Evolutionary conservation across 2,888 invertebrate genomes (phyloP).

Genomic region (Lepidocyrtoides sp.): DNA sequence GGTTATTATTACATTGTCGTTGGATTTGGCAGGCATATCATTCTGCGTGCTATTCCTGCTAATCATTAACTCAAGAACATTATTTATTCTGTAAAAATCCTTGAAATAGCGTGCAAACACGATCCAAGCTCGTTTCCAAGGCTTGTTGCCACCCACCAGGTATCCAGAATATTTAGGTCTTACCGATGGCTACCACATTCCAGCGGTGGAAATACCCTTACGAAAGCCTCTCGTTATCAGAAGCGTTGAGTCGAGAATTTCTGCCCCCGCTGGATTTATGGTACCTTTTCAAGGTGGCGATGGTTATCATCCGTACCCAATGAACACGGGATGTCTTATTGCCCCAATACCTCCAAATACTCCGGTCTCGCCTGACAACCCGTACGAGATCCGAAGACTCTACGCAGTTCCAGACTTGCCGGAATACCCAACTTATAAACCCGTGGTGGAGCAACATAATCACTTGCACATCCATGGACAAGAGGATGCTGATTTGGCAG

Average conservation of each 20-base stretch:
- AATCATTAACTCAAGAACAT: too few relatives aligned
- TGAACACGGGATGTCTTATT: constrained; percentile 76
- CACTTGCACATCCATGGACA: constrained; percentile 69
- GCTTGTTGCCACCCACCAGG: constrained; percentile 36
- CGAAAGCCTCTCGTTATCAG: constrained; percentile 80
- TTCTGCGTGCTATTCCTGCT: too few relatives aligned
- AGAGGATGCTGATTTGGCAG: constrained; percentile 41
- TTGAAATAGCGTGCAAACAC: constrained; percentile 37
- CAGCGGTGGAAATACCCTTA: constrained; percentile 84
- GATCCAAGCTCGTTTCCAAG: constrained; percentile 25
- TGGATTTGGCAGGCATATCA: too few relatives aligned
- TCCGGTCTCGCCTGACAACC: constrained; percentile 69
- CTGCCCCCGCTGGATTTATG: constrained; percentile 83
- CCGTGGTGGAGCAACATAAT: constrained; percentile 67
- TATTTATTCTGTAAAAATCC: not conserved
- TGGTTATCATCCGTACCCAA: constrained; percentile 71
- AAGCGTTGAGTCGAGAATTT: constrained; percentile 70
- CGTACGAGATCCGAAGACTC: constrained; percentile 69
- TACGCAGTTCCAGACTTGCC: constrained; percentile 78
- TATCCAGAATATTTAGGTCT: constrained; percentile 73
- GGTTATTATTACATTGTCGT: too few relatives aligned
- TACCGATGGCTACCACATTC: constrained; percentile 82
- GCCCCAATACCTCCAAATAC: constrained; percentile 73
- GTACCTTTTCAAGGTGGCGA: constrained; percentile 67
- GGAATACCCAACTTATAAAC: constrained; percentile 71